A percentile compares a stretch with the other conserved stretches of the same genome.
Evolutionary conservation across 2,113 vertebrate species (phyloP).

Genomic region (Oostethus manadensis): DNA sequence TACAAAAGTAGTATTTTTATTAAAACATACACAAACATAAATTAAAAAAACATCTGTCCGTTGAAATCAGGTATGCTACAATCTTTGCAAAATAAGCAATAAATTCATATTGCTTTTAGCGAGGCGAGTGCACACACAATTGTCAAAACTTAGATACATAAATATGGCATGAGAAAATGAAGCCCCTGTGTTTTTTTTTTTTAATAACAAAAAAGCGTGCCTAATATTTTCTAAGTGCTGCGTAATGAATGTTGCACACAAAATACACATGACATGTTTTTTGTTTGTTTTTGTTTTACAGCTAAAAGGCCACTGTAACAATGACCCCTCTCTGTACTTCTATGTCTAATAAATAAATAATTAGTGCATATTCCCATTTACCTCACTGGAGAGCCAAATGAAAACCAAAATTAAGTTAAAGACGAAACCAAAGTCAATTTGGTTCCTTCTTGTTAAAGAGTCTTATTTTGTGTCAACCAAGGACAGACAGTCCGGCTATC

Average conservation of each 20-base stretch:
- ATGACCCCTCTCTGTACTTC: constrained; percentile 60
- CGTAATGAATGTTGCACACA: constrained; percentile 58
- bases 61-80: constrained; percentile 57
- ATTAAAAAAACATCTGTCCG: constrained; percentile 60
- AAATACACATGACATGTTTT: constrained; percentile 52
- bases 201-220: constrained; percentile 59
- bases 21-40: constrained; percentile 72
- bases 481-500: constrained; percentile 78
- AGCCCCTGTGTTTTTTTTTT: constrained; percentile 73
- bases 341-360: constrained; percentile 79
- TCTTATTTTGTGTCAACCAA: constrained; percentile 37
- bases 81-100: constrained; percentile 53
- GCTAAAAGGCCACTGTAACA: constrained; percentile 63
- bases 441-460: constrained; percentile 57
- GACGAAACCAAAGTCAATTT: constrained; percentile 69
- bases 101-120: constrained; percentile 67
- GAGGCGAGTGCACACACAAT: constrained; percentile 72
- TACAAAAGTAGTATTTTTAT: constrained; percentile 76
- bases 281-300: constrained; percentile 40
- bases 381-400: constrained; percentile 59
- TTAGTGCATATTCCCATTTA: constrained; percentile 76
- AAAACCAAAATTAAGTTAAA: constrained; percentile 73
- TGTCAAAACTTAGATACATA: constrained; percentile 70
- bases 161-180: constrained; percentile 66
- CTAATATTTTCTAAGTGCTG: constrained; percentile 64